phyloP scores from a whole-genome alignment of 2,797 vertebrate species.

The Coccyzus lansbergi region DNA sequence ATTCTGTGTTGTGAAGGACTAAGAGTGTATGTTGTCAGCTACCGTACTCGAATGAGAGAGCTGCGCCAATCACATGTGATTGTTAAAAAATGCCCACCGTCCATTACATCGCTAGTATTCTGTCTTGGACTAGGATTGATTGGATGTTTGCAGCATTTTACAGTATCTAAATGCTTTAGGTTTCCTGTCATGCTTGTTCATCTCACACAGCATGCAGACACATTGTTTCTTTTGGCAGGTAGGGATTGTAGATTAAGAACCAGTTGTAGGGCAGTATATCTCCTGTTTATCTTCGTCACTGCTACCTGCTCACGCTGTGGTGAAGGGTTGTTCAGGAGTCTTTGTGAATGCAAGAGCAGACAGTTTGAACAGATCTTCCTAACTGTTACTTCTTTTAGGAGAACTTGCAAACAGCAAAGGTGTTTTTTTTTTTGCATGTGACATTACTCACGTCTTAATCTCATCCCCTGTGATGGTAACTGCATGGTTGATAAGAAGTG shows the following conservation, averaged over 20 bases:
- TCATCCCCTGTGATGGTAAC: neutral
- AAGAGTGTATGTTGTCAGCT: neutral
- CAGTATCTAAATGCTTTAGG: neutral
- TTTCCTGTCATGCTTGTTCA: neutral
- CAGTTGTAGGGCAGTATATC: neutral
- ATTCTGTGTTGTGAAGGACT: neutral
- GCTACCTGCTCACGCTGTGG: neutral
- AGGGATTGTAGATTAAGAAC: neutral
- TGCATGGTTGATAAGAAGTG: neutral
- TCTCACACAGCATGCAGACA: neutral
- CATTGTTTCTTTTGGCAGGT: neutral
- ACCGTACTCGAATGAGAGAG: neutral
- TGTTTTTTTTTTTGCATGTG: neutral
- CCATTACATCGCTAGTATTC: neutral
- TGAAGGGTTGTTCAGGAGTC: neutral
- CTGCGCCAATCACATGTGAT: neutral
- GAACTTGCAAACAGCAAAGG: neutral
- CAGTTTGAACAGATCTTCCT: neutral
- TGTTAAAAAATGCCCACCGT: neutral
- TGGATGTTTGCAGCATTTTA: neutral
- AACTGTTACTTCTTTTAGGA: neutral
- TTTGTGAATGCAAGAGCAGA: neutral
- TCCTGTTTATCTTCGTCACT: neutral
- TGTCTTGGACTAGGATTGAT: neutral
- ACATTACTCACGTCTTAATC: neutral